Conservation (phyloP, 2,888 invertebrate species). For the Limulus polyphemus region DNA sequence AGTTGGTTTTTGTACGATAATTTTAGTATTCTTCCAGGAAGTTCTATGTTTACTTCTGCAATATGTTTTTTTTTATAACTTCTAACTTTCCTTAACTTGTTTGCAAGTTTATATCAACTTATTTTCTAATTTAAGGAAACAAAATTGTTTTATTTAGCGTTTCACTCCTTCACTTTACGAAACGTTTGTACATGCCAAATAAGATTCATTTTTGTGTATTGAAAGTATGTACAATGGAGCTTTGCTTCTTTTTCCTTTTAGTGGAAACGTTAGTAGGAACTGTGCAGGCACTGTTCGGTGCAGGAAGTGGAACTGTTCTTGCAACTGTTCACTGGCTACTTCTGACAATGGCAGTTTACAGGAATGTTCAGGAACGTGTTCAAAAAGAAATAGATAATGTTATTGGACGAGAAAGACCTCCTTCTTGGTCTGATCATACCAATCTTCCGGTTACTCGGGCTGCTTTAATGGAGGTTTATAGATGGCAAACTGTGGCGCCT, state of each 20-base stretch:
- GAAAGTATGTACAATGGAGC: not conserved
- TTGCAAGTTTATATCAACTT: no score
- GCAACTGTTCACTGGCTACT: conserved; percentile 36
- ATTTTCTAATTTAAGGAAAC: no score
- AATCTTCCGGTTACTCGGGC: conserved; percentile 72
- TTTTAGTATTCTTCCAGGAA: no score
- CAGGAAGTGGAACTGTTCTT: conserved; percentile 24
- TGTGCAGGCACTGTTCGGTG: conserved; percentile 24
- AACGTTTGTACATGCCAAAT: not conserved
- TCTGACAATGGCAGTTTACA: conserved; percentile 46
- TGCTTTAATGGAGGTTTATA: conserved; percentile 57
- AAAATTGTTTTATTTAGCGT: no score
- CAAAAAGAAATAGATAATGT: conserved; percentile 49
- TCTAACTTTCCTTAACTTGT: no score
- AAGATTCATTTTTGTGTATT: not conserved
- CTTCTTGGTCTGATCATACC: conserved; percentile 45
- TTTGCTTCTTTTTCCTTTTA: not conserved
- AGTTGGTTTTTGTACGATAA: no score
- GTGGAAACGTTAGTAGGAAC: conserved; percentile 23
- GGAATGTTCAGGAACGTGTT: conserved; percentile 45
- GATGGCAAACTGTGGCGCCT: conserved; percentile 48
- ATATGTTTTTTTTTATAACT: no score
- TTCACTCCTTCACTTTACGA: not conserved
- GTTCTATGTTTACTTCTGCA: no score
- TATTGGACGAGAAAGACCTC: conserved; percentile 45